Evolutionary conservation across 2,113 vertebrate species (phyloP).

Genomic region (Panthera leo): DNA sequence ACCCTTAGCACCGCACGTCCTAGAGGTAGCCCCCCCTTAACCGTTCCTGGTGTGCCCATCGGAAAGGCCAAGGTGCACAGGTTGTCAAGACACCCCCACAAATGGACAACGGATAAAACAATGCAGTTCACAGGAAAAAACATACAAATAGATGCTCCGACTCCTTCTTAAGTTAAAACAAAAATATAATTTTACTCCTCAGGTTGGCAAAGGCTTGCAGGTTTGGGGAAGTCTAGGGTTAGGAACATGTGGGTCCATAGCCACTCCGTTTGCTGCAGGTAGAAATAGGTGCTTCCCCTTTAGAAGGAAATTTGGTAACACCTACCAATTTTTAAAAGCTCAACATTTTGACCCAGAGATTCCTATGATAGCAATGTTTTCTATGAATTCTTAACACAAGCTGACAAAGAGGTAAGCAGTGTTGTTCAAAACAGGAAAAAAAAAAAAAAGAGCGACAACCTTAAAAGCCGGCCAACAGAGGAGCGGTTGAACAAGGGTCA

Average conservation of each 20-base stretch:
- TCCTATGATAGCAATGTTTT: not conserved
- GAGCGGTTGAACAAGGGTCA: not conserved
- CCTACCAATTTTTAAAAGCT: not conserved
- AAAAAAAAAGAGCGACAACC: not conserved
- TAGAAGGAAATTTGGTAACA: not conserved
- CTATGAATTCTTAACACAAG: not conserved
- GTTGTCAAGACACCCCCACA: not conserved
- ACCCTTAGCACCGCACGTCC: no score
- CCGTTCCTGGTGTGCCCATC: not conserved
- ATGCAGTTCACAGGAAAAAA: not conserved
- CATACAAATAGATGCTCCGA: no score
- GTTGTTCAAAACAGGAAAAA: not conserved
- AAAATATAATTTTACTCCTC: not conserved
- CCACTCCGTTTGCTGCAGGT: not conserved
- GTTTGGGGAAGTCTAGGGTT: not conserved
- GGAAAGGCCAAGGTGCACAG: rapidly evolving
- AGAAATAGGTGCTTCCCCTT: not conserved
- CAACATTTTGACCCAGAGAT: not conserved
- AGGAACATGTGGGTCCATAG: not conserved
- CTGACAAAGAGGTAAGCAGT: not conserved
- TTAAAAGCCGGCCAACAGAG: not conserved
- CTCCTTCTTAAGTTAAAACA: not conserved
- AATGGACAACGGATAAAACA: rapidly evolving
- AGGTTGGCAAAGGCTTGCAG: not conserved
- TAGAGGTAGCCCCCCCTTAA: not conserved